phyloP scores from a whole-genome alignment of 2,888 invertebrate genomes.

The Aethes cnicana region DNA sequence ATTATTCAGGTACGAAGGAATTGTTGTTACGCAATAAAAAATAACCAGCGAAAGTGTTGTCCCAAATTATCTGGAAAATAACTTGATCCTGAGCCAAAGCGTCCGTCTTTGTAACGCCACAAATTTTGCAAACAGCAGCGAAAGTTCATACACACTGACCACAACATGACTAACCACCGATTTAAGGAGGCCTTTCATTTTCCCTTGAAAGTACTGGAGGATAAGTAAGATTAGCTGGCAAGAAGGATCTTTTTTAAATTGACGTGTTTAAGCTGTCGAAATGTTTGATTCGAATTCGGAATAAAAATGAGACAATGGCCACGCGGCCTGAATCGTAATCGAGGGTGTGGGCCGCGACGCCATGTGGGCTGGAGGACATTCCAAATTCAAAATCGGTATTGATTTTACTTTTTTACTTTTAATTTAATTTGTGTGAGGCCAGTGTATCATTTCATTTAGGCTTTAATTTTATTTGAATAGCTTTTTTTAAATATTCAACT shows the following conservation, averaged over 20 bases:
- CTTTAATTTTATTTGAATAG: too few species aligned
- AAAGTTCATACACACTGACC: slow-evolving; percentile 45
- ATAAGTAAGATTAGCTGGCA: neutral
- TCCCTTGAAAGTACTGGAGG: neutral
- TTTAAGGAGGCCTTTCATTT: neutral
- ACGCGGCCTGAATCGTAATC: slow-evolving; percentile 74
- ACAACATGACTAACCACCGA: slow-evolving; percentile 31
- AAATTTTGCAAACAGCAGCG: slow-evolving; percentile 39
- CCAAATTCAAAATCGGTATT: slow-evolving; percentile 37
- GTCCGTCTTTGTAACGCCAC: slow-evolving; percentile 32
- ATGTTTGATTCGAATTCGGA: slow-evolving; percentile 60
- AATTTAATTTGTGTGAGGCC: slow-evolving; percentile 14
- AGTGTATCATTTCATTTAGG: neutral
- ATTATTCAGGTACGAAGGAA: too few species aligned
- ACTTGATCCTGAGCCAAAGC: slow-evolving; percentile 58
- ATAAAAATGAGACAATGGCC: slow-evolving; percentile 75
- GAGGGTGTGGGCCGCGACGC: slow-evolving; percentile 61
- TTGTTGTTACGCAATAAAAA: slow-evolving; percentile 6
- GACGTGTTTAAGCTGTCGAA: slow-evolving; percentile 49
- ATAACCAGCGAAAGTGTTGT: slow-evolving; percentile 24
- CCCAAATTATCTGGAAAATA: slow-evolving; percentile 28
- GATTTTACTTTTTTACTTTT: slow-evolving; percentile 29
- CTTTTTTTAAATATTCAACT: too few species aligned
- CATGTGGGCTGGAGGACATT: slow-evolving; percentile 79
- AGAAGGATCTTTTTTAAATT: slow-evolving; percentile 11